Conservation (phyloP, 2,113 vertebrate species). For the Melanerpes aurifrons region DNA sequence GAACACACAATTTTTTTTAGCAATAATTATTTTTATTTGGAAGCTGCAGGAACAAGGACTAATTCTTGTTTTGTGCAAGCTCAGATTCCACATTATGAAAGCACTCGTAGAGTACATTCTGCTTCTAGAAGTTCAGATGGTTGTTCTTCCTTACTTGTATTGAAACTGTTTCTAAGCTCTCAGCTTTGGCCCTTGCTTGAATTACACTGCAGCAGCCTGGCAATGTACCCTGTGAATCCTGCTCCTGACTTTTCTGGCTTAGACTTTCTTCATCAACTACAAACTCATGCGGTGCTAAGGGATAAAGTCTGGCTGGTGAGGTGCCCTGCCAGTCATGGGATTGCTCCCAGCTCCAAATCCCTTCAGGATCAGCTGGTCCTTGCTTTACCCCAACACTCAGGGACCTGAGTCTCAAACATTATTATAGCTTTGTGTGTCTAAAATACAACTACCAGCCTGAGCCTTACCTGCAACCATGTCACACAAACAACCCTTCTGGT, state of each 20-base stretch:
- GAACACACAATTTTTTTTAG: neutral
- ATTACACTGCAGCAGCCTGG: neutral
- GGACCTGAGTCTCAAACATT: neutral
- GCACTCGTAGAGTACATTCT: neutral
- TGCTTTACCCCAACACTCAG: neutral
- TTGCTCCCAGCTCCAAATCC: neutral
- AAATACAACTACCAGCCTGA: neutral
- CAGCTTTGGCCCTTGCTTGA: neutral
- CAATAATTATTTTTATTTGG: neutral
- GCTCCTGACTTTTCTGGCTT: neutral
- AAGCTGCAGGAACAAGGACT: neutral
- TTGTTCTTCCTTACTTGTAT: neutral
- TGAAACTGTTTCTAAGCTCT: neutral
- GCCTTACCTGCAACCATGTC: neutral
- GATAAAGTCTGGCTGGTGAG: neutral
- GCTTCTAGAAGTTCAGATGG: neutral
- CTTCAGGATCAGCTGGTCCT: neutral
- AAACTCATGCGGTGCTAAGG: neutral
- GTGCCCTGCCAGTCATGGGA: neutral
- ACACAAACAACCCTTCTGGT: neutral
- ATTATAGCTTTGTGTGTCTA: neutral
- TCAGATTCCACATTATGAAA: neutral
- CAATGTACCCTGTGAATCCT: neutral
- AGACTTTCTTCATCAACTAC: neutral
- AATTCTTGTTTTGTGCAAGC: neutral